phyloP scores from a whole-genome alignment of 2,888 invertebrate species.

The Mesochorus sp. region DNA sequence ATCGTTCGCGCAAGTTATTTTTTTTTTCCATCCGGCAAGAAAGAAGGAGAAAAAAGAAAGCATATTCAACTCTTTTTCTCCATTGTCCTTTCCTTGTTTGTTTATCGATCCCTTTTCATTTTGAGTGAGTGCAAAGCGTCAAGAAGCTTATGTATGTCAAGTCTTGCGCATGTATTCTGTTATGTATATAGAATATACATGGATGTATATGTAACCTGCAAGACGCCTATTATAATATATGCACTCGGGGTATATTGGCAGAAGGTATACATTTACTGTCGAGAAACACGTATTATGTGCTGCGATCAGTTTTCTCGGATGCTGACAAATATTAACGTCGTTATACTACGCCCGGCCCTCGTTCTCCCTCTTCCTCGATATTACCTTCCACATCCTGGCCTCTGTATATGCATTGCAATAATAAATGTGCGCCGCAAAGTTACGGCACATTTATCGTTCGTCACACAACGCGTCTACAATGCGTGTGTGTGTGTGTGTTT shows the following conservation, averaged over 20 bases:
- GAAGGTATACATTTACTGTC: slow-evolving; percentile 27
- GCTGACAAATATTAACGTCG: slow-evolving; percentile 51
- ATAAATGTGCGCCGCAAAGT: slow-evolving; percentile 11
- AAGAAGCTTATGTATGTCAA: no score
- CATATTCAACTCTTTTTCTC: neutral
- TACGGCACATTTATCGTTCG: slow-evolving; percentile 2
- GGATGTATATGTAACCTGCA: neutral
- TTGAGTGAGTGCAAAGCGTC: neutral
- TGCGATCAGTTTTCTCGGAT: slow-evolving; percentile 44
- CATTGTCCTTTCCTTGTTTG: slow-evolving; percentile 36
- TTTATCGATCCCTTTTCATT: slow-evolving; percentile 40
- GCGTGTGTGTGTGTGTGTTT: no score
- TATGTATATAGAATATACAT: neutral
- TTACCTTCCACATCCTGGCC: slow-evolving; percentile 10
- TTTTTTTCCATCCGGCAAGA: neutral
- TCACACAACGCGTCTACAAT: no score
- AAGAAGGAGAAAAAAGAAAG: neutral
- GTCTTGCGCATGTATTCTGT: slow-evolving; percentile 4
- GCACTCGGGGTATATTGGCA: neutral
- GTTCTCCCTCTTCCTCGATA: neutral
- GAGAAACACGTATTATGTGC: slow-evolving; percentile 48
- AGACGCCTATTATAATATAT: slow-evolving; percentile 33
- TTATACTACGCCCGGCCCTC: no score
- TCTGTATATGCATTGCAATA: slow-evolving; percentile 16
- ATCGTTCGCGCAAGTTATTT: neutral